Base-by-base conservation (phyloP, 2,888 invertebrate genomes). In the Drosophila meridiana region DNA sequence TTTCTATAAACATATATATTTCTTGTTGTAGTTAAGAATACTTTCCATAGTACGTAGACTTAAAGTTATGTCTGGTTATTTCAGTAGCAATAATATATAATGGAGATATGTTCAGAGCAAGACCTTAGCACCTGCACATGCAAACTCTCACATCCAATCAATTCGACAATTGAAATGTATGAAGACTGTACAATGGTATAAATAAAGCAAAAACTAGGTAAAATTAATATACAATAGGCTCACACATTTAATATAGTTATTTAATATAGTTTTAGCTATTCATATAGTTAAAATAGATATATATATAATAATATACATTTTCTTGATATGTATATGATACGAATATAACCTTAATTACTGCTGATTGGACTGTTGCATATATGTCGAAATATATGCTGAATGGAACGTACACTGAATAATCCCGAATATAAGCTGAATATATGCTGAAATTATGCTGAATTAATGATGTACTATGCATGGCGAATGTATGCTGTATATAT, bases 91-190 rank as follows among this genome's bases (percentile, higher is more conserved):
- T n/a, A n/a, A n/a, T 74, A 48, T 58, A 70, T 42, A 20, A 40
- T 9, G 40, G 8, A 9, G 14, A n/a, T n/a, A 14, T 30, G 40
- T 50, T 9, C 63, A 59, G 48, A 38, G 58, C 57, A 66, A 66
- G 63, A 69, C 59, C 69, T 65, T 64, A 76, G 66, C 64, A 75
- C 57, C 69, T 75, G 68, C 70, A 71, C 57, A 70, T 61, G 55
- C 66, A 50, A 3, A 30, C 32, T 36, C 43, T 58, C 38, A 62
- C 70, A 70, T 59, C 47, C 68, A 7, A 55, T 28, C 40, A 14
- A 74, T 36, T 50, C n/a, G n/a, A 43, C 62, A 78, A 76, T 74
- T 74, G 68, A 47, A 68, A 40, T 42, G 45, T 5, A 47, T 5
- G 13, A 20, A 43, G 38, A 13, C n/a, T 2, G 42, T 8, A 8